These are phyloP conservation scores for Chamaedrilus cognettii DNA, from an alignment of 2,888 invertebrate genomes.

Conservation along the genomic window DNA sequence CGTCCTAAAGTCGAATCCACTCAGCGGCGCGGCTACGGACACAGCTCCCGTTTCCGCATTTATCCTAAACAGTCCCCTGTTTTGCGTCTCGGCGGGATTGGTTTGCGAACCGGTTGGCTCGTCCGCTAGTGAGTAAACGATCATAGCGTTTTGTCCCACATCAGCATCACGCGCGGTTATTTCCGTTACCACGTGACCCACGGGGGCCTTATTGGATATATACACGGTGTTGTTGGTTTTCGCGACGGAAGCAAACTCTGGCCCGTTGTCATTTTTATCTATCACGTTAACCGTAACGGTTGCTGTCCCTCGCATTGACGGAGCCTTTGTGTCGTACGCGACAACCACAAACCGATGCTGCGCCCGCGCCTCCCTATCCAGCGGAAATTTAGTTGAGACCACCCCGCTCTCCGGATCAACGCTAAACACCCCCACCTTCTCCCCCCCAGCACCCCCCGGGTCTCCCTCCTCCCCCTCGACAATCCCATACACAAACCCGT, in stretches of 20 bases:
- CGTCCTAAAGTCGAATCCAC: constrained; percentile 12
- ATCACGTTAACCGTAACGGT: constrained; percentile 27
- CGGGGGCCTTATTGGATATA: constrained; percentile 23
- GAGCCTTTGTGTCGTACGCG: constrained; percentile 20
- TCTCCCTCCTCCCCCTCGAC: too few relatives aligned
- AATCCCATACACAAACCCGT: constrained; percentile 15
- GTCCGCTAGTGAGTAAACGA: constrained; percentile 15
- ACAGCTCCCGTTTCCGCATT: constrained; percentile 10
- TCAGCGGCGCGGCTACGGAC: constrained; percentile 1
- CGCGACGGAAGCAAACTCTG: constrained; percentile 27
- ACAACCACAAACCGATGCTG: constrained; percentile 26
- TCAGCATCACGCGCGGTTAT: constrained; percentile 25
- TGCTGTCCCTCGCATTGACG: constrained; percentile 21
- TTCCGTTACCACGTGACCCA: constrained; percentile 17
- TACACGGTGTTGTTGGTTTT: constrained; percentile 24
- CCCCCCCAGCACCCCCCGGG: background rate
- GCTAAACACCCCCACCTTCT: constrained; percentile 8
- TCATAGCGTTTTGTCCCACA: constrained; percentile 20
- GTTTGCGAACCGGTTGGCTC: background rate
- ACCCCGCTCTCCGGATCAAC: constrained; percentile 21
- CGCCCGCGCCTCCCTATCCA: constrained; percentile 31
- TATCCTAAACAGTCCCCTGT: constrained; percentile 16
- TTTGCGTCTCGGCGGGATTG: constrained; percentile 15
- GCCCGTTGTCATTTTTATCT: constrained; percentile 35
- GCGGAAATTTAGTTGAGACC: constrained; percentile 18